Evolutionary conservation across 2,113 vertebrate species (phyloP).

Genomic region (Cephalopterus ornatus): DNA sequence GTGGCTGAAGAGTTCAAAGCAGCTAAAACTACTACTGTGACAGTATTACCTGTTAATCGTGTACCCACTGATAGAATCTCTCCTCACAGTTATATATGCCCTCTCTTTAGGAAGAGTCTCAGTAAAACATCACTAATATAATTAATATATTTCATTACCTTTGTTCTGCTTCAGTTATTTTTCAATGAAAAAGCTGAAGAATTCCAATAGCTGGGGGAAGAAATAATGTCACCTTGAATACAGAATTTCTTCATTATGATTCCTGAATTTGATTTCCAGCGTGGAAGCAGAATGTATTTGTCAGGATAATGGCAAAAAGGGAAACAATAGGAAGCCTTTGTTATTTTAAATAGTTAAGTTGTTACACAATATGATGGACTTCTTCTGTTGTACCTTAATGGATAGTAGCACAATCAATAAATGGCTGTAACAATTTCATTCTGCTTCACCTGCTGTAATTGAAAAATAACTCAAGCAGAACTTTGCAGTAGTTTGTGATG

Average conservation of each 20-base stretch:
- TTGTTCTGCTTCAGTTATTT: constrained; percentile 72
- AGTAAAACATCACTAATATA: constrained; percentile 77
- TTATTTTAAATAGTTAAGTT: constrained; percentile 86
- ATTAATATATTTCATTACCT: constrained; percentile 82
- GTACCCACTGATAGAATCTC: constrained; percentile 41
- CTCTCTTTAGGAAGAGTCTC: constrained; percentile 67
- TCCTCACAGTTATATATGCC: constrained; percentile 30
- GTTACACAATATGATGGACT: constrained; percentile 86
- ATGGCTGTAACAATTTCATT: constrained; percentile 88
- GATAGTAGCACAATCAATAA: constrained; percentile 88
- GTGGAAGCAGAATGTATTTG: constrained; percentile 41
- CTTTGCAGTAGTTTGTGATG: constrained; percentile 73
- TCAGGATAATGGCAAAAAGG: constrained; percentile 61
- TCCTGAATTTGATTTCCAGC: constrained; percentile 55
- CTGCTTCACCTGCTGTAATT: constrained; percentile 89
- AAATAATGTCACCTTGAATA: constrained; percentile 56
- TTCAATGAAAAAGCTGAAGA: constrained; percentile 54
- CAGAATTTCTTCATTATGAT: constrained; percentile 62
- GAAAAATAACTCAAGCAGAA: constrained; percentile 93
- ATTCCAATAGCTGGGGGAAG: constrained; percentile 58
- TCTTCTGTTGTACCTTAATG: constrained; percentile 84
- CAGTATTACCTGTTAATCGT: constrained; percentile 47
- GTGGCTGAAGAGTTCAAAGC: constrained; percentile 27
- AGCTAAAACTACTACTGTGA: constrained; percentile 47
- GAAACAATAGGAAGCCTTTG: constrained; percentile 81